Percentiles rank a stretch among this genome's conserved stretches.
phyloP scores from a whole-genome alignment of 2,113 vertebrate genomes.

The Centropus unirufus region DNA sequence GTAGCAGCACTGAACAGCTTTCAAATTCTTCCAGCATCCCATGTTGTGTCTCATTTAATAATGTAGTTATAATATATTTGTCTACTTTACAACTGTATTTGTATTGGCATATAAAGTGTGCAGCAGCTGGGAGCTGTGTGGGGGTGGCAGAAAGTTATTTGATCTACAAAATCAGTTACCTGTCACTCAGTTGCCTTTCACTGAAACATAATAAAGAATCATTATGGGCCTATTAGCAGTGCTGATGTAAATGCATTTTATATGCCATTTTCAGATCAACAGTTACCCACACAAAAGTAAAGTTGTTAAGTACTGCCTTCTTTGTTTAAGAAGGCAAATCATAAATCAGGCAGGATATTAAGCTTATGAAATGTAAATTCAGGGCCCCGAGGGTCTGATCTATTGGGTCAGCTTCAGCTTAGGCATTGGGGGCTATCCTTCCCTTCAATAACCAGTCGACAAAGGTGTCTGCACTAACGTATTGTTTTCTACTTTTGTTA shows the following conservation, averaged over 20 bases:
- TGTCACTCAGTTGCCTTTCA: slow-evolving; percentile 69
- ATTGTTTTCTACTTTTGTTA: slow-evolving; percentile 2
- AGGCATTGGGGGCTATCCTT: background rate
- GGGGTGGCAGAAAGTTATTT: slow-evolving; percentile 61
- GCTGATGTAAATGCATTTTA: slow-evolving; percentile 69
- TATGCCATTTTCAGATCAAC: slow-evolving; percentile 66
- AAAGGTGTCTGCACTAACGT: background rate
- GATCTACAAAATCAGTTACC: slow-evolving; percentile 65
- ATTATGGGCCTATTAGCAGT: slow-evolving; percentile 69
- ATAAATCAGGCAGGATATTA: slow-evolving; percentile 57
- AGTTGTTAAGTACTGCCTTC: slow-evolving; percentile 61
- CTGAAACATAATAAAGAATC: slow-evolving; percentile 69
- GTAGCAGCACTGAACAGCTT: background rate
- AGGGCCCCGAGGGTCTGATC: slow-evolving; percentile 30
- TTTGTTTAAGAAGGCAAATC: slow-evolving; percentile 59
- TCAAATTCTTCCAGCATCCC: background rate
- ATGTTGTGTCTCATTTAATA: slow-evolving; percentile 44
- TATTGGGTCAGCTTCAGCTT: slow-evolving; percentile 10
- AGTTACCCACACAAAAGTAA: slow-evolving; percentile 71
- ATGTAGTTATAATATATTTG: slow-evolving; percentile 53
- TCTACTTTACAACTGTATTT: slow-evolving; percentile 62
- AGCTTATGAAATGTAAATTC: slow-evolving; percentile 63
- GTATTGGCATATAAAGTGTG: slow-evolving; percentile 46
- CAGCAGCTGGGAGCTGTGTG: slow-evolving; percentile 40
- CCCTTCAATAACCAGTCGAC: background rate